Evolutionary conservation across 1,140 invertebrate genomes (phyloP), one percentile per base, ranked within the genome.

Genomic region (Meteorus sp.): DNA sequence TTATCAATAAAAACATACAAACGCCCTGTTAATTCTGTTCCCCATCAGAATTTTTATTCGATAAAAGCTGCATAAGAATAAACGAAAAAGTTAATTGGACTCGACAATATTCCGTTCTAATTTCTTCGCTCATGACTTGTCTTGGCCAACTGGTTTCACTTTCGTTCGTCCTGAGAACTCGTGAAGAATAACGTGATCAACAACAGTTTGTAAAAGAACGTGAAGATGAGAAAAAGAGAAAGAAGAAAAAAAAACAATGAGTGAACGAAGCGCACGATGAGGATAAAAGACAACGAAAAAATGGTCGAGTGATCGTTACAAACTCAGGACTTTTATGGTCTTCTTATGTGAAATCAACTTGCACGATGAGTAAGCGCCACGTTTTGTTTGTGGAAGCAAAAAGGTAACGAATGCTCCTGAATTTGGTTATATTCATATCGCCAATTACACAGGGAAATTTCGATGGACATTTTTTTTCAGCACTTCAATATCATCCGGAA

Each of bases 21-120:
- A 33, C 31, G 23, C 31, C 19, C 11, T 11, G 7, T 33, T 52
- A 33, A 37, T 52, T 7, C 33, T 35, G 17, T 52, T 52, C 37
- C 5, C 7, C 17, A 33, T 19, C 2, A 35, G 33, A 8, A 25
- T 51, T 39, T 58, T 23, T 55, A 15, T 54, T n/a, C 35, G 25
- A 27, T 19, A 43, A 51, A 43, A 41, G 35, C 27, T 44, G 37
- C 31, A 15, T 35, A n/a, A n/a, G 27, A 51, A 47, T 43, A 43
- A 69, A 68, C 70, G 66, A 56, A 72, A 74, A 76, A 69, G 73
- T 71, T 72, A 74, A 76, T 71, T 69, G 73, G 71, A 74, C 71
- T 69, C 64, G 62, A 33, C 50, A 44, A 67, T 72, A 73, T 75
- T 74, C 66, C 73, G 69, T 74, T 74, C 73, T 56, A 44, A 66